These are phyloP conservation scores for Halisarca cf. caerulea DNA, from an alignment of 37 sponge, comb jelly and placozoan species.

Conservation along the genomic window DNA sequence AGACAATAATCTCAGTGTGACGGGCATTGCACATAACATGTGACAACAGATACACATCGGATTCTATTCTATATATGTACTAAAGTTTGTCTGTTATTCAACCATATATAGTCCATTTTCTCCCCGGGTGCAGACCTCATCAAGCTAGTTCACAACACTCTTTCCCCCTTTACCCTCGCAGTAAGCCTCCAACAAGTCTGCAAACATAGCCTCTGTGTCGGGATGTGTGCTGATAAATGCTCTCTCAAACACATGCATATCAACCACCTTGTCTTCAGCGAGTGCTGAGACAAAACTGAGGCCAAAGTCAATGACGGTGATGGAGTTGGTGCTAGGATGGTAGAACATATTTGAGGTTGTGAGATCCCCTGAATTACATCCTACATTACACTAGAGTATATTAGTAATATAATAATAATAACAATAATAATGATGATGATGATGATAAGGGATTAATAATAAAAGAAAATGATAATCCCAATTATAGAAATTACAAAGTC, in stretches of 20 bases:
- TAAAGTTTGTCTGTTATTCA: too few relatives aligned
- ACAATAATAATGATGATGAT: too few relatives aligned
- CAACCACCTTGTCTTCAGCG: slow-evolving; percentile 95
- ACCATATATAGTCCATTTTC: slow-evolving; percentile 96
- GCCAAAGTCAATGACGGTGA: slow-evolving; percentile 93
- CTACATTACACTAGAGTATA: slow-evolving; percentile 81
- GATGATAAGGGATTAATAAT: too few relatives aligned
- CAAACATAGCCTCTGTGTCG: slow-evolving; percentile 73
- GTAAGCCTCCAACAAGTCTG: slow-evolving; percentile 72
- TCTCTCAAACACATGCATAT: slow-evolving; percentile 95
- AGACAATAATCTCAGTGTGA: too few relatives aligned
- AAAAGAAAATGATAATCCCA: too few relatives aligned
- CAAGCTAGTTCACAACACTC: slow-evolving; percentile 73
- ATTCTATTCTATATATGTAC: too few relatives aligned
- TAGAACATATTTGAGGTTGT: slow-evolving; percentile 96
- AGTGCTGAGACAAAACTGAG: slow-evolving; percentile 84
- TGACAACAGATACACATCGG: too few relatives aligned
- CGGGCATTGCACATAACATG: too few relatives aligned
- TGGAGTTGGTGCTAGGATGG: background rate
- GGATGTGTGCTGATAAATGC: slow-evolving; percentile 96
- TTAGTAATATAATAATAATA: too few relatives aligned
- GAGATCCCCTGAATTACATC: slow-evolving; percentile 93
- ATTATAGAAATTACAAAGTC: too few relatives aligned
- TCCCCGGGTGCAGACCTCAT: slow-evolving; percentile 90
- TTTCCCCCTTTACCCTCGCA: slow-evolving; percentile 18